Base-by-base conservation (phyloP, 1,140 invertebrate species). In the Lutraria rhynchaena region DNA sequence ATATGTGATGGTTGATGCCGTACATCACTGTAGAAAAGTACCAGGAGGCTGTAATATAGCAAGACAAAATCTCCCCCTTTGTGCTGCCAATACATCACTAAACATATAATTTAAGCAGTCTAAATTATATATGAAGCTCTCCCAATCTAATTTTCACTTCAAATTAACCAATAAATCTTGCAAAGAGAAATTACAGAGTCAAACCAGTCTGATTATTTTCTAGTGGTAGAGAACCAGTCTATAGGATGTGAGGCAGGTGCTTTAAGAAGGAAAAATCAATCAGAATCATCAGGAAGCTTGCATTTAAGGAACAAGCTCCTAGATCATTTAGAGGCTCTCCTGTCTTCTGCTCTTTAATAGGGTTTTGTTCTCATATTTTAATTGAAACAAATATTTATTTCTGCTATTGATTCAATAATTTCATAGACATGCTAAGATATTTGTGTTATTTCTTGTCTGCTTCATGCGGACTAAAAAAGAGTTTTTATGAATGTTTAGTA, bases 161-260 rank as follows among this genome's bases (percentile, higher is more conserved):
- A 75, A 75, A 75, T 75, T 75, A 75, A 58, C 71, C 71, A 58
- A 75, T 75, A 75, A 75, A 75, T 75, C 71, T 75, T 41, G n/a
- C 71, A 60, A 75, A 60, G 57, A 75, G 55, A 27, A 60, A 75
- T 60, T 60, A 75, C 35, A 75, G 61, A 75, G 71, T 46, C 24
- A 33, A 75, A 75, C 35, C 71, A 61, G 71, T 75, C 71, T 61
- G 70, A 57, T 73, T 73, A 60, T 75, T 61, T 75, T 61, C 35
- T 49, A 61, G 37, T 53, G 37, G 35, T 51, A 71, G 49, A 37
- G 57, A 75, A 75, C 71, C 71, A 75, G 71, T 75, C 71, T 60
- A 44, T 41, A 11, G 24, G 57, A 61, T 60, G 35, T 75, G 13
- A 33, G 55, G 71, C 71, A 75, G 71, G 71, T 75, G 71, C 71